phyloP scores from a whole-genome alignment of 2,113 vertebrate species.

The Anser brachyrhynchus region DNA sequence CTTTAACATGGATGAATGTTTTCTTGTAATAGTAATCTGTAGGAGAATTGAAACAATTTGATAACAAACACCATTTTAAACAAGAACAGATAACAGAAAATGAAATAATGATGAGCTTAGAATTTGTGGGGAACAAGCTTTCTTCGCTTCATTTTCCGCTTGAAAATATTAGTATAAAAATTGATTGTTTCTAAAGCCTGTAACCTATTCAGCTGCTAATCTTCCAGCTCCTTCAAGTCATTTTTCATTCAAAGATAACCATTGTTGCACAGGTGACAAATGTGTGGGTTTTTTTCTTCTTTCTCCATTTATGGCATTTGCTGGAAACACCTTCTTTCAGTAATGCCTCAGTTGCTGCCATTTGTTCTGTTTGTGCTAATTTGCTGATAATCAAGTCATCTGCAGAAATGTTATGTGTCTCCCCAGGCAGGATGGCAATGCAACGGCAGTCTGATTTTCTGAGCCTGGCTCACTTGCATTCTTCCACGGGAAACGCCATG shows the following conservation, averaged over 20 bases:
- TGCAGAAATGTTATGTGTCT: slow-evolving; percentile 76
- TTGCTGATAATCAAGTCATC: slow-evolving; percentile 84
- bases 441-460: slow-evolving; percentile 67
- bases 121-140: background rate
- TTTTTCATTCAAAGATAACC: slow-evolving; percentile 56
- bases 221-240: slow-evolving; percentile 34
- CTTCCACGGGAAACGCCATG: slow-evolving; percentile 47
- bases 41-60: background rate
- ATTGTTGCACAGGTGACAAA: slow-evolving; percentile 49
- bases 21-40: background rate
- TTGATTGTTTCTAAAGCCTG: slow-evolving; percentile 47
- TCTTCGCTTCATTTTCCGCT: slow-evolving; percentile 22
- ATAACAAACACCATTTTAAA: background rate
- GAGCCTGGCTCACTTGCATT: slow-evolving; percentile 69
- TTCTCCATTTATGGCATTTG: slow-evolving; percentile 44
- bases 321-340: slow-evolving; percentile 48
- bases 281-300: slow-evolving; percentile 4
- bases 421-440: slow-evolving; percentile 64
- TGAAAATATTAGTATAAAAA: slow-evolving; percentile 40
- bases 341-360: slow-evolving; percentile 60
- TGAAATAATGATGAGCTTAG: background rate
- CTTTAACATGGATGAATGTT: background rate
- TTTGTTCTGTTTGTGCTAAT: slow-evolving; percentile 78
- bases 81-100: slow-evolving; percentile 10
- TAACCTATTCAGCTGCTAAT: slow-evolving; percentile 53